Evolutionary conservation across 2,113 vertebrate species (phyloP).

Genomic region (Zeus faber): DNA sequence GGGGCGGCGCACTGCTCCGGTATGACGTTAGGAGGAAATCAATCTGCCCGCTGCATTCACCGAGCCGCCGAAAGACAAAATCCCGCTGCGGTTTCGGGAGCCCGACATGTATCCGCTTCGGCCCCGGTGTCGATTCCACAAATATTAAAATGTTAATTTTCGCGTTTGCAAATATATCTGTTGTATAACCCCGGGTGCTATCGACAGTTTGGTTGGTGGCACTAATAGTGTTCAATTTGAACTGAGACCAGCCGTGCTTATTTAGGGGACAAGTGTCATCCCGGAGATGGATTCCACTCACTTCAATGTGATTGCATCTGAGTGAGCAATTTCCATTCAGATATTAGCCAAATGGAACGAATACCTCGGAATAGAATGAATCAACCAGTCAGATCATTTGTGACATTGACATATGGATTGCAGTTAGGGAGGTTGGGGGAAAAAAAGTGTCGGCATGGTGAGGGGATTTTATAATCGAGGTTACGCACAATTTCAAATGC

Average conservation of each 20-base stretch:
- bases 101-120: slow-evolving; percentile 4
- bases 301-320: slow-evolving; percentile 60
- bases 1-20: no score
- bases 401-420: slow-evolving; percentile 48
- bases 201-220: slow-evolving; percentile 35
- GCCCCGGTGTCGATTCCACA: slow-evolving; percentile 25
- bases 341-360: slow-evolving; percentile 66
- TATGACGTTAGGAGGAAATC: no score
- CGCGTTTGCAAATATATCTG: slow-evolving; percentile 34
- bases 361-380: slow-evolving; percentile 55
- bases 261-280: slow-evolving; percentile 42
- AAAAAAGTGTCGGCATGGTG: slow-evolving; percentile 22
- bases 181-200: slow-evolving; percentile 39
- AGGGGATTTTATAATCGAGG: slow-evolving; percentile 26
- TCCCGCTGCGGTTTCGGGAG: not conserved
- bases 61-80: not conserved
- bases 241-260: slow-evolving; percentile 23
- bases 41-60: not conserved
- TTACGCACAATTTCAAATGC: slow-evolving; percentile 34
- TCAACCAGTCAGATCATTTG: slow-evolving; percentile 53
- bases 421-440: slow-evolving; percentile 32
- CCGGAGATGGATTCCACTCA: slow-evolving; percentile 46
- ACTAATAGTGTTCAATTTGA: slow-evolving; percentile 33
- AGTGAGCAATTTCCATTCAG: slow-evolving; percentile 56
- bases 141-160: slow-evolving; percentile 41